Evolutionary conservation across 1,140 invertebrate genomes (phyloP), one percentile per base, ranked within the genome.

Genomic region (Druon quercuslanigerum): DNA sequence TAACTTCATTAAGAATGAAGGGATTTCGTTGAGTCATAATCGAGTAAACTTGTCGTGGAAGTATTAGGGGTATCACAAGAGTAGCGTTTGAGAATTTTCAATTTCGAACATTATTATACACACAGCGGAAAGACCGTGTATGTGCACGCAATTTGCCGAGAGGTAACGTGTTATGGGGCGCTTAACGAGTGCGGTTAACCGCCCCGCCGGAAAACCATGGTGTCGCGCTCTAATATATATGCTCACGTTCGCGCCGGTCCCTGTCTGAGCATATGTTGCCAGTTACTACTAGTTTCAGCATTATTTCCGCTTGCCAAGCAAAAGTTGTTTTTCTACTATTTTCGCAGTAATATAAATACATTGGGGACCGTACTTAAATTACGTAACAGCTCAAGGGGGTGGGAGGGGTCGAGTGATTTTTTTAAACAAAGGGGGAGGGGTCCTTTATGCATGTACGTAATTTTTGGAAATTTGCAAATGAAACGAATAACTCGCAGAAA

Each of bases 161-260:
- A 83, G 83, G 82, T 89, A 87, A 87, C 87, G 87, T 87, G 88
- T 90, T 91, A 90, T 87, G 89, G 88, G 85, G 80, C 89, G 89
- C 89, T 91, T 91, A 91, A 91, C 89, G 90, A 91, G 90, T 87
- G 90, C 85, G 90, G 90, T 90, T 90, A 88, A 91, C 90, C 90
- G 82, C 79, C 75, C 77, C 82, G 86, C 88, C 89, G 90, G 90
- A 90, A 90, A 90, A 89, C 87, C 86, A 85, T 87, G 84, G 87
- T 91, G 88, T 90, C 87, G 86, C 85, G 82, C 87, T 87, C 84
- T 89, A 88, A 91, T 91, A 90, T 91, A 91, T 89, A 86, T 82
- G 79, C 81, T 81, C 81, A 51, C 77, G 81, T 87, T 84, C 81
- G 82, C 75, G 75, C 83, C 74, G 79, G 77, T 85, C 85, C 82